These are phyloP conservation scores for Potamarius usumacintae DNA, from an alignment of 2,113 vertebrate species.

Conservation along the genomic window DNA sequence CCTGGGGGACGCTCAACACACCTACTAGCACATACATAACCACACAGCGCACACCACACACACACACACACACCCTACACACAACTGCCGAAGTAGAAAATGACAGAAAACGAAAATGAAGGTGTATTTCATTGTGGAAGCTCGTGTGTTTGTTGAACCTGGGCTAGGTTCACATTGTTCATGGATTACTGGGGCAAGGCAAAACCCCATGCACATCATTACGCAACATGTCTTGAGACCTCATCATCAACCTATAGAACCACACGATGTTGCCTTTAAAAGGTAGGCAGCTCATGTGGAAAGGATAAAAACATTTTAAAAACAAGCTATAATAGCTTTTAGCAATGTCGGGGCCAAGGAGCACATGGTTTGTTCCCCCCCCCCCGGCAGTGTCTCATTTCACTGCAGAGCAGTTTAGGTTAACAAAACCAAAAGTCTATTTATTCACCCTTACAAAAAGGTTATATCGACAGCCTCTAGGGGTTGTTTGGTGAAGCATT, in stretches of 20 bases:
- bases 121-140: not conserved
- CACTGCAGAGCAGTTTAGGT: not conserved
- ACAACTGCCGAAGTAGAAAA: not conserved
- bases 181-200: not conserved
- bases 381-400: not conserved
- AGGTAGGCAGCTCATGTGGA: not conserved
- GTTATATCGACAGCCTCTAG: not conserved
- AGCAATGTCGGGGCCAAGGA: too few species aligned
- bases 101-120: constrained; percentile 19
- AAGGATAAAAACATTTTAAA: not conserved
- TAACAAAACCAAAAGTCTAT: not conserved
- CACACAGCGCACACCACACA: constrained; percentile 1
- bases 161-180: not conserved
- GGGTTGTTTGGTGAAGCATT: not conserved
- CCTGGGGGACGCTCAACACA: constrained; percentile 24
- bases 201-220: constrained; percentile 6
- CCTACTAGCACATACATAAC: not conserved
- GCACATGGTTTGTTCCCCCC: not conserved
- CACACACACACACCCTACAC: not conserved
- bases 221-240: constrained; percentile 31
- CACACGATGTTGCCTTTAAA: constrained; percentile 7
- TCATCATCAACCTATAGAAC: not conserved
- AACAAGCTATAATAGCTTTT: not conserved
- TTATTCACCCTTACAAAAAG: not conserved
- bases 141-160: not conserved